These are phyloP conservation scores for Autographa gamma DNA, from an alignment of 2,888 invertebrate species.

Conservation along the genomic window DNA sequence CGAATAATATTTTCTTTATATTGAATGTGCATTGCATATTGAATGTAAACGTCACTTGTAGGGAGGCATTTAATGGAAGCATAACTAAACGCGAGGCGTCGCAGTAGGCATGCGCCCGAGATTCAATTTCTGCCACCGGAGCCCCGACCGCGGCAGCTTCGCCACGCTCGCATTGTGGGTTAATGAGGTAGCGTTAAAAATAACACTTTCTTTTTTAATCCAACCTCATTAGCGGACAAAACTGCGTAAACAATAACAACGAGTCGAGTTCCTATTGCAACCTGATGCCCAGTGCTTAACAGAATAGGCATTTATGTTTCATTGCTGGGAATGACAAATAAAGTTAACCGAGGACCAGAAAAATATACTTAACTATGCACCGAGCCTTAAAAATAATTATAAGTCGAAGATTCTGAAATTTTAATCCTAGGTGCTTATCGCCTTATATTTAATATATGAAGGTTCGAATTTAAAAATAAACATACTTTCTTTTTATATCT, in stretches of 20 bases:
- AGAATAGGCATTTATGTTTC: constrained; percentile 54
- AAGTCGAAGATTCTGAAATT: too few relatives aligned
- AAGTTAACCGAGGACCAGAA: constrained; percentile 17
- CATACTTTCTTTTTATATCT: too few relatives aligned
- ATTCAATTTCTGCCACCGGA: constrained; percentile 84
- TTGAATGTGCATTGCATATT: constrained; percentile 1
- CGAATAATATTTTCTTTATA: neutral
- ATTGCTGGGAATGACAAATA: constrained; percentile 39
- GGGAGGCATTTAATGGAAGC: constrained; percentile 67
- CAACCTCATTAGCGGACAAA: constrained; percentile 81
- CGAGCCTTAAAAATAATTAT: too few relatives aligned
- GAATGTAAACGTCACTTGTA: constrained; percentile 21
- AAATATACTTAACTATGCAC: neutral
- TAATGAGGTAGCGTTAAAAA: constrained; percentile 67
- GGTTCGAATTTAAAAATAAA: too few relatives aligned
- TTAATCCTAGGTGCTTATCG: too few relatives aligned
- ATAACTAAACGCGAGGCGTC: constrained; percentile 77
- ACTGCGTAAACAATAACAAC: constrained; percentile 63
- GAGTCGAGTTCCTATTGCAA: constrained; percentile 66
- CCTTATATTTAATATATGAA: too few relatives aligned
- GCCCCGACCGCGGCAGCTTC: constrained; percentile 60
- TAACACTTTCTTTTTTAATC: constrained; percentile 65
- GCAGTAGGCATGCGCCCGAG: constrained; percentile 77
- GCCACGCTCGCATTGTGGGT: constrained; percentile 66
- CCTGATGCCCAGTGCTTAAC: constrained; percentile 67